Evolutionary conservation across 2,797 vertebrate genomes (phyloP).

Genomic region (Euphonia xanthogaster): DNA sequence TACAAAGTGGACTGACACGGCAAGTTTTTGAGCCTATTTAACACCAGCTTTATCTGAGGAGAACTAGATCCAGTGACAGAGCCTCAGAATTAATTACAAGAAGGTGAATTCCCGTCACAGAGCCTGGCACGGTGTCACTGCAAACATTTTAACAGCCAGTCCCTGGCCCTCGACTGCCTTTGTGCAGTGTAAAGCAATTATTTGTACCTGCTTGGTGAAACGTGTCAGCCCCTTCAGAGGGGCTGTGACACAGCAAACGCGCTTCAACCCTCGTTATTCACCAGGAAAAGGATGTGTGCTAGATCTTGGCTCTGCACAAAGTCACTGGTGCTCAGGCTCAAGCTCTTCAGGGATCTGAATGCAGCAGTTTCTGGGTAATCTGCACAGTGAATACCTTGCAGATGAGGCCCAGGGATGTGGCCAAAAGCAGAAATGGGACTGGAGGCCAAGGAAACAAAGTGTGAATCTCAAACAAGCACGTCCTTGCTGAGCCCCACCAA

Average conservation of each 20-base stretch:
- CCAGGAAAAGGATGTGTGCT: neutral
- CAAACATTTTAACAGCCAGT: neutral
- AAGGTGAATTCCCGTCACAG: constrained; percentile 19
- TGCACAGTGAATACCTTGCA: neutral
- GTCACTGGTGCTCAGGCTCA: neutral
- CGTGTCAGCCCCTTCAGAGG: neutral
- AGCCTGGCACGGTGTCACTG: neutral
- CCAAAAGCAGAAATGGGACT: neutral
- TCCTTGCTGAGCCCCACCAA: neutral
- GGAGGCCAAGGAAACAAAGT: neutral
- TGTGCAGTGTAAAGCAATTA: neutral
- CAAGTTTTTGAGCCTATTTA: constrained; percentile 55
- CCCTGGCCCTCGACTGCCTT: neutral
- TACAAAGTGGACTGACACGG: constrained; percentile 36
- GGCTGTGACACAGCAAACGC: neutral
- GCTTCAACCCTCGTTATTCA: neutral
- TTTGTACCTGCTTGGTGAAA: constrained; percentile 34
- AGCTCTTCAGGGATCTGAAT: neutral
- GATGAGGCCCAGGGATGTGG: neutral
- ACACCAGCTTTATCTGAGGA: neutral
- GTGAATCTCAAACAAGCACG: rapidly evolving
- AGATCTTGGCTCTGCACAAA: neutral
- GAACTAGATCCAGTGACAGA: constrained; percentile 15
- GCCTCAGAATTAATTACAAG: constrained; percentile 14
- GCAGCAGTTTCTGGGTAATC: neutral